Evolutionary conservation across 2,888 invertebrate species (phyloP), one percentile per base, ranked within the genome.

Genomic region (Euphydryas editha): DNA sequence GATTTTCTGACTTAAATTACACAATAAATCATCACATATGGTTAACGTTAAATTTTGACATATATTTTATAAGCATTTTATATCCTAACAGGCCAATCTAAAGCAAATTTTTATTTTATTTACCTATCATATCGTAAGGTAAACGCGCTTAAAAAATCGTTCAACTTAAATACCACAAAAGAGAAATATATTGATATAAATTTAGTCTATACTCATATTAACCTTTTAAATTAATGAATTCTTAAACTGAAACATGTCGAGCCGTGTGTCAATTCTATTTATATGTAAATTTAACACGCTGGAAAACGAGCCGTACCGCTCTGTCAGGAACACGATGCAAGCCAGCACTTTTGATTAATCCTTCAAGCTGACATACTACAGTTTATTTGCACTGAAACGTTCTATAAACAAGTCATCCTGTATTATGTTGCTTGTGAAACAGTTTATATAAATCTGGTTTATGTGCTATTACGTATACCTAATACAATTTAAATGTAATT

Each of bases 341-440:
- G 15, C 20, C 20, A 39, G 39, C 36, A 11, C 46, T 47, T 59
- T 59, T 59, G 46, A 59, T 59, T 59, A 59, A 59, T 59, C 46
- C 47, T 47, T 58, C 57, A 18, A 36, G 46, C 46, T 59, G 46
- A 59, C 59, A 46, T 30, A 46, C 59, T 59, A 59, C 59, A 46
- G 59, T 46, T 59, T 59, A 59, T 47, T 59, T 59, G 59, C 36
- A 30, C 17, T 51, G 49, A 18, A 47, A 15, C 18, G 18, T 46
- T 59, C 36, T 59, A 20, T 59, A 59, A 59, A 59, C 59, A 59
- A 46, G 20, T 47, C 47, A 59, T 59, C 59, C 18, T 36, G 36
- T 18, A n/a, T 36, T 59, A 7, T 36, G 21, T 42, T 58, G n/a
- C 42, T 44, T 44, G 58, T 47, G 36, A 36, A 59, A 54, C 36